Base-by-base conservation (phyloP, 1,140 invertebrate species). In the Thaumetopoea pityocampa region DNA sequence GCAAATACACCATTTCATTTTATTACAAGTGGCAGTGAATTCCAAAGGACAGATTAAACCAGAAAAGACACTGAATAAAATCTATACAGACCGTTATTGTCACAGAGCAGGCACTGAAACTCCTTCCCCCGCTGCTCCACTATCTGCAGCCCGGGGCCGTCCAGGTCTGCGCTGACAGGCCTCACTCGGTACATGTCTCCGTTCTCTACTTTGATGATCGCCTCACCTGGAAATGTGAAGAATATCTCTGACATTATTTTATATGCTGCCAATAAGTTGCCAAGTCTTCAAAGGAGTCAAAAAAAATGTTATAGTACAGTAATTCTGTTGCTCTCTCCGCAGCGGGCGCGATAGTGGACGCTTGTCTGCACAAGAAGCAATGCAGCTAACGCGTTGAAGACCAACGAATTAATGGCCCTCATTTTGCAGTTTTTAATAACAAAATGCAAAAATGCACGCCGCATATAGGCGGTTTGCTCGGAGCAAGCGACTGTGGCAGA, bases 61-160 rank as follows among this genome's bases (percentile, higher is more conserved):
- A 9, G 20, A 17, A 10, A n/a, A 8, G 10, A 30, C 0, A 2
- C 4, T 16, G 9, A 5, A 19, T 15, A n/a, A 26, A 18, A 4
- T 6, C 5, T 9, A 16, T 20, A 37, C 40, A 40, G 18, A 67
- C 62, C 59, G 27, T 42, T 58, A 8, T 57, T 67, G 20, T 65
- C 53, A 26, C 91, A 92, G 30, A 92, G 56, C 3, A 89, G 59
- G 67, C 91, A 92, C 7, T 83, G 87, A 44, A 89, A 92, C 6
- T 72, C 45, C 17, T 82, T 80, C 1, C 84, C 86, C 16, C 88
- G 85, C 42, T 83, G 76, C 2, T 66, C 49, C 7, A 90, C 85
- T 37, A 89, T 66, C 79, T 88, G 57, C 12, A 20, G 7, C 12
- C 24, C 6, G 17, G 7, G 7, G 9, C 14, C 16, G 1, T 7